Base-by-base conservation (phyloP, 2,888 invertebrate species). In the Epistrophe eligans region DNA sequence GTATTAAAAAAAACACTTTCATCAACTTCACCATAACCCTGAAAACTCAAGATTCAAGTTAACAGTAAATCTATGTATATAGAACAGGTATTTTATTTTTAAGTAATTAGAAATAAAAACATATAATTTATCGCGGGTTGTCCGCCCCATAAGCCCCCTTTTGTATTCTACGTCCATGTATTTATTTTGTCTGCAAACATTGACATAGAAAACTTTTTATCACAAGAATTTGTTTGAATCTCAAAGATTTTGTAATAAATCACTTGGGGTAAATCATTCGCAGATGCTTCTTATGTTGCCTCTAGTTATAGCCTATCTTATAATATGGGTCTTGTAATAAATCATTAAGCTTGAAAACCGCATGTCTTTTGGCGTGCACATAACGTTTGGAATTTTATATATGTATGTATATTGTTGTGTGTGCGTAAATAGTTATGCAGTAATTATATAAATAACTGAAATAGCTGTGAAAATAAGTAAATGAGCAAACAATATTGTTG, bases 401-500 rank as follows among this genome's bases (percentile, higher is more conserved):
- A 24, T 24, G 3, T 24, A 24, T 24, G 3, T 24, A 24, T 24
- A 24, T 24, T 24, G 24, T 50, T 58, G 50, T 35, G 15, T 57
- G 4, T 45, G 0, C 13, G 17, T 17, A 4, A 19, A 50, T 50
- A 50, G 48, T 35, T 67, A 43, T 48, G 66, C 8, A 15, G 35
- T 60, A 50, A 19, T 77, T 48, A n/a, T 48, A n/a, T 35, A 50
- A 32, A 48, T 57, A 58, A n/a, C 15, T 58, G 66, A 66, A 70
- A 83, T 62, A 79, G 17, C 73, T 48, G 62, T 79, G 83, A 70
- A 84, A 79, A 79, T 70, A 64, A 64, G 83, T 84, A 74, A 84
- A 84, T 79, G 79, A 79, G 71, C 84, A 80, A 84, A 80, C 84
- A 79, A 45, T 45, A 79, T 84, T 71, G 79, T 67, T 71, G 57